These are phyloP conservation scores for Eulemur mongoz DNA, from an alignment of 2,797 vertebrate species.

Conservation along the genomic window DNA sequence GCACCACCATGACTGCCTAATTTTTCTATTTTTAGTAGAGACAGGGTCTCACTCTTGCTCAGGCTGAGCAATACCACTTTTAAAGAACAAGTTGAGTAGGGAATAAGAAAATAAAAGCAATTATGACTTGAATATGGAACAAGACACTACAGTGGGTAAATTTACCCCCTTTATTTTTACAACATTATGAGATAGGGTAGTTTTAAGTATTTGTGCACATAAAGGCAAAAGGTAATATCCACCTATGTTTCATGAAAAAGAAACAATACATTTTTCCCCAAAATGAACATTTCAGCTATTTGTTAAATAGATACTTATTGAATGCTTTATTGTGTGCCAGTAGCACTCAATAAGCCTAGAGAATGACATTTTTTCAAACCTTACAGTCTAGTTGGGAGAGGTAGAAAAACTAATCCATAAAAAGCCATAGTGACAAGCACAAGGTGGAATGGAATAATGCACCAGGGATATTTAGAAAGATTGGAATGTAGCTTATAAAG, in stretches of 20 bases:
- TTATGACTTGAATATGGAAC: not conserved
- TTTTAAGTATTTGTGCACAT: not conserved
- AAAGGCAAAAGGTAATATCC: not conserved
- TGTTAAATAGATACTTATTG: not conserved
- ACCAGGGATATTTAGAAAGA: not conserved
- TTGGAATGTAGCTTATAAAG: accelerated
- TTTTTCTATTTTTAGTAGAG: no score
- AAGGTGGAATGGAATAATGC: not conserved
- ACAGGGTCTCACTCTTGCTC: no score
- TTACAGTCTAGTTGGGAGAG: not conserved
- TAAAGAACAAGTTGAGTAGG: not conserved
- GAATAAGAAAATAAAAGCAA: not conserved
- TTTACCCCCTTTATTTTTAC: not conserved
- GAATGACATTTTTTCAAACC: not conserved
- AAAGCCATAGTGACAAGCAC: not conserved
- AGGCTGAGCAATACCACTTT: not conserved
- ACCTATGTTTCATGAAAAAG: not conserved
- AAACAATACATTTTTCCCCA: not conserved
- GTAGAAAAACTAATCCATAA: not conserved
- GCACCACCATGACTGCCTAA: no score
- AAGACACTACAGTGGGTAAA: not conserved
- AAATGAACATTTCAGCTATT: not conserved
- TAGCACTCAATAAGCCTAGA: no score
- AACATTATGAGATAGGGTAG: not conserved
- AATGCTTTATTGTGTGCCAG: no score